phyloP scores from a whole-genome alignment of 2,888 invertebrate genomes.

The Polymixis lichenea region DNA sequence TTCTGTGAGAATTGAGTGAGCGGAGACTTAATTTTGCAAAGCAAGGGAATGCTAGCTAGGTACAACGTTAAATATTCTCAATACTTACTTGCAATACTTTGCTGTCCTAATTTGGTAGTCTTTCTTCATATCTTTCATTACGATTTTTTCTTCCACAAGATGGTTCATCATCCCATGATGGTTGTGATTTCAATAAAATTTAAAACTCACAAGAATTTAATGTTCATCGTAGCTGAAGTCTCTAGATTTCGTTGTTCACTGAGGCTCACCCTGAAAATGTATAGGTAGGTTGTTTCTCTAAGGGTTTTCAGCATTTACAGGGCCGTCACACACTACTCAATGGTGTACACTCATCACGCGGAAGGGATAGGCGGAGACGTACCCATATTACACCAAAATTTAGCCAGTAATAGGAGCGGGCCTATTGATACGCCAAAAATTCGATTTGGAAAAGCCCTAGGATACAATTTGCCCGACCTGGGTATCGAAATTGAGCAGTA shows the following conservation, averaged over 20 bases:
- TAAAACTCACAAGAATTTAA: background rate
- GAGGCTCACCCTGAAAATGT: background rate
- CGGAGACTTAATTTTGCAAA: background rate
- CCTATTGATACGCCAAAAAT: too few species aligned
- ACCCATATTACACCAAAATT: too few species aligned
- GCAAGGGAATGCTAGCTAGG: background rate
- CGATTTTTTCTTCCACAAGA: background rate
- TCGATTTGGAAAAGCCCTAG: too few species aligned
- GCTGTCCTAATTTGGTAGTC: fast-evolving
- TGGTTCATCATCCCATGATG: too few species aligned
- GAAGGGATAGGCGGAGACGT: too few species aligned
- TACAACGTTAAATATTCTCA: background rate
- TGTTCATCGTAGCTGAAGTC: background rate
- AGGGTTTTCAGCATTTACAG: background rate
- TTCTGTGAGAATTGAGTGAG: background rate
- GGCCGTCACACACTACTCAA: background rate
- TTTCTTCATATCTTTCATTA: background rate
- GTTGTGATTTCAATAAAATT: background rate
- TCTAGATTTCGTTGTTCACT: background rate
- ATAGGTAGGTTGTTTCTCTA: background rate
- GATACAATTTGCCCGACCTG: too few species aligned
- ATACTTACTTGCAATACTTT: background rate
- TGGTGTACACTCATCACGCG: background rate
- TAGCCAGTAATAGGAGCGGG: too few species aligned
- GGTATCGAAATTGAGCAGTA: too few species aligned